Conservation (phyloP, 2,888 invertebrate genomes). For the Cephus rjabovi region DNA sequence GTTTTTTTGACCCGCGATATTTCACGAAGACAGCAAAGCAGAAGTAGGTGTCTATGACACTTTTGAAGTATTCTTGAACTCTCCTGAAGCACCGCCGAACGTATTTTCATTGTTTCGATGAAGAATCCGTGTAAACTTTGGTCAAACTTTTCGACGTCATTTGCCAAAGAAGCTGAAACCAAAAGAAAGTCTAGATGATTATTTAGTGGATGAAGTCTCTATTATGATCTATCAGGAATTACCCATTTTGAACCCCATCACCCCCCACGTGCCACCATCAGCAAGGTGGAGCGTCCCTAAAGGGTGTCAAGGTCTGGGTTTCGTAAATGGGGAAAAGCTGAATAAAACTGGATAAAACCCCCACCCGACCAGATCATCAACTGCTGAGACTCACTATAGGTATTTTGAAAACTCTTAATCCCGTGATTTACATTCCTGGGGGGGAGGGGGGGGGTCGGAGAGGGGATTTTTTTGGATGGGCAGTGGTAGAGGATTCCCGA, state of each 20-base stretch:
- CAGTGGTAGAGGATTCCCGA: too few relatives aligned
- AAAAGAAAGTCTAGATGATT: neutral
- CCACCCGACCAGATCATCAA: too few relatives aligned
- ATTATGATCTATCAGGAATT: neutral
- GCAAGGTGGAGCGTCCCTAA: too few relatives aligned
- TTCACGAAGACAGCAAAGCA: conserved; percentile 5
- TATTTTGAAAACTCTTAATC: too few relatives aligned
- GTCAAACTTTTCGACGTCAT: conserved; percentile 74
- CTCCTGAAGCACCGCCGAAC: conserved; percentile 79
- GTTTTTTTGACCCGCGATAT: conserved; percentile 33
- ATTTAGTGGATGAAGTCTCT: neutral
- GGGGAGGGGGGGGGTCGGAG: too few relatives aligned
- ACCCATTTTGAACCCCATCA: neutral
- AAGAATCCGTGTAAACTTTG: conserved; percentile 69
- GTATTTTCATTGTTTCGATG: conserved; percentile 72
- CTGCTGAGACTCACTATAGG: too few relatives aligned
- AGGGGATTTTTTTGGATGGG: too few relatives aligned
- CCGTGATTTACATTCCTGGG: too few relatives aligned
- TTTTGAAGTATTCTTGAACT: conserved; percentile 72
- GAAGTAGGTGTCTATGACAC: conserved; percentile 18
- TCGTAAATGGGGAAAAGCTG: too few relatives aligned
- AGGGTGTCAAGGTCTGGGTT: too few relatives aligned
- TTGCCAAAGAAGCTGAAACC: conserved; percentile 65
- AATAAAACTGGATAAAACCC: too few relatives aligned
- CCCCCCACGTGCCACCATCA: too few relatives aligned